phyloP scores from a whole-genome alignment of 2,888 invertebrate species.

The Stegana nigrithorax region DNA sequence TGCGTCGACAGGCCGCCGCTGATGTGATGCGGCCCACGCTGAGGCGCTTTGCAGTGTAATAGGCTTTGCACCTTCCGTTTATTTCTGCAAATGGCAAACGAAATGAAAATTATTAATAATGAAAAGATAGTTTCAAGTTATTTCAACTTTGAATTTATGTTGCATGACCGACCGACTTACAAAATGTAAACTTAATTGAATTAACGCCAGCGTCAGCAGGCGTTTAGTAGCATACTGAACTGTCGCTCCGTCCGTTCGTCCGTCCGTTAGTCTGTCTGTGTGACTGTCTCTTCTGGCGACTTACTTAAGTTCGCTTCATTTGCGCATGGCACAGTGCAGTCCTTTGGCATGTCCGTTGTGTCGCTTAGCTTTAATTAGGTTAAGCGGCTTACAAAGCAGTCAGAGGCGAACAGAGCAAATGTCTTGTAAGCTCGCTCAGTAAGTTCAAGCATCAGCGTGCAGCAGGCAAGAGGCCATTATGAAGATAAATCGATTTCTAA shows the following conservation, averaged over 20 bases:
- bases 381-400: constrained; percentile 28
- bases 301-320: constrained; percentile 20
- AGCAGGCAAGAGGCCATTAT: constrained; percentile 30
- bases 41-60: constrained; percentile 84
- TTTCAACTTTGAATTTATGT: too few species aligned
- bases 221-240: too few species aligned
- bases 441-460: constrained; percentile 43
- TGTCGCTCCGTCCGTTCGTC: neutral
- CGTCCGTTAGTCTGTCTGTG: too few species aligned
- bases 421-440: constrained; percentile 29
- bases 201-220: constrained; percentile 8
- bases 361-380: constrained; percentile 33
- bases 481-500: constrained; percentile 66
- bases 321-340: neutral
- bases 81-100: constrained; percentile 75
- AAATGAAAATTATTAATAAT: neutral
- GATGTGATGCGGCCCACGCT: constrained; percentile 62
- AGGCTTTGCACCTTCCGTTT: constrained; percentile 89
- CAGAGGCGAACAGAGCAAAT: constrained; percentile 5
- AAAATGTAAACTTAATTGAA: constrained; percentile 13
- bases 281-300: too few species aligned
- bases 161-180: too few species aligned
- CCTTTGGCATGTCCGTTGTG: neutral
- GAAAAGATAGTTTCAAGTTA: too few species aligned
- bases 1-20: constrained; percentile 60